Evolutionary conservation across 2,888 invertebrate genomes (phyloP), one percentile per base, ranked within the genome.

Genomic region (Metalampra italica): DNA sequence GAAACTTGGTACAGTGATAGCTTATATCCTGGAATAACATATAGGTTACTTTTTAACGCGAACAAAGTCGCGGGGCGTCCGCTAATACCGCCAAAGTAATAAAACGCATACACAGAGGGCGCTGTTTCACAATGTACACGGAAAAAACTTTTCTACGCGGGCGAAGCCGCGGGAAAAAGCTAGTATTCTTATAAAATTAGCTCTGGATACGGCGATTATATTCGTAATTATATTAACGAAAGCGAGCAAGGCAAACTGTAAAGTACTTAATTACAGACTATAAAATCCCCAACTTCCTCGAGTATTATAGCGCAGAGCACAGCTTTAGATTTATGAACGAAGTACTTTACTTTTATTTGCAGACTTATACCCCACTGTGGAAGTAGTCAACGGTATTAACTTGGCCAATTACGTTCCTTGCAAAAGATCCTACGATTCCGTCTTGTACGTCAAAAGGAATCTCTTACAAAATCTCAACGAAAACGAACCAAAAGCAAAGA

Each of bases 401-500:
- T 71, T 83, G 51, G 68, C 65, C 52, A 73, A 85, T 64, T 85
- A 42, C 13, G 12, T 30, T 30, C 42, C 42, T 13, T 65, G 75
- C 43, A 63, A 71, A 53, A 69, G 70, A 15, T 77, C 77, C 30
- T 71, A 60, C 45, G 83, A 85, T 57, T 79, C 83, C 1, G 68
- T 81, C 29, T 70, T 80, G 37, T 88, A 74, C 49, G 65, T 82
- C 22, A 88, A 88, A 49, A 87, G 85, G 63, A 84, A 71, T 55
- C 75, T 67, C 52, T 55, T 75, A 49, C 12, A 32, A 34, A 32
- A 9, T 12, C 38, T 9, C 45, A 29, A 45, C 1, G 14, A 36
- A 41, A 46, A 22, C 29, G 4, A 34, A 29, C 9, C 34, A 43
- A 12, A 46, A 49, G 12, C 37, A 3, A 49, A 54, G 22, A 44